These are phyloP conservation scores for Alectura lathami DNA, from an alignment of 2,113 vertebrate genomes.

Conservation along the genomic window DNA sequence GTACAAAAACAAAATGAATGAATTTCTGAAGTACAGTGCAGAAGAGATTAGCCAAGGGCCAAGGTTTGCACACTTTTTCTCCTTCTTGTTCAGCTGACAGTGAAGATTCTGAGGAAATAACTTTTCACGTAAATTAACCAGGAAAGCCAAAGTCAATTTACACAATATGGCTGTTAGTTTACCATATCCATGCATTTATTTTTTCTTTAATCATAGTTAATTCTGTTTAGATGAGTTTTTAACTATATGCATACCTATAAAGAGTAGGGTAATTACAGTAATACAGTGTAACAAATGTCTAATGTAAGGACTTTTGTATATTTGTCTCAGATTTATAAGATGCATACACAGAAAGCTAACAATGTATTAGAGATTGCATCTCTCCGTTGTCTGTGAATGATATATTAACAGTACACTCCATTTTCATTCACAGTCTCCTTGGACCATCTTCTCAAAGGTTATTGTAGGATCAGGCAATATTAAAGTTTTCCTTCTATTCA, in stretches of 20 bases:
- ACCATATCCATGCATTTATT: background rate
- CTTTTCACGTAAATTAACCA: slow-evolving; percentile 59
- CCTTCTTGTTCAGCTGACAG: background rate
- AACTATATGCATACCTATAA: background rate
- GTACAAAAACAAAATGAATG: background rate
- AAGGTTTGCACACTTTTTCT: background rate
- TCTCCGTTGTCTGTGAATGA: slow-evolving; percentile 33
- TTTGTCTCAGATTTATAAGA: slow-evolving; percentile 14
- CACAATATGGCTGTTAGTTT: slow-evolving; percentile 56
- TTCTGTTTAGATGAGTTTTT: slow-evolving; percentile 28
- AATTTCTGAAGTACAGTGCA: background rate
- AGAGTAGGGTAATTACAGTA: background rate
- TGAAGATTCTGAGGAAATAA: slow-evolving; percentile 56
- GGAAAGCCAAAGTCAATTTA: slow-evolving; percentile 60
- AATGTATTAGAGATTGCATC: slow-evolving; percentile 10
- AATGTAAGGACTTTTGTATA: background rate
- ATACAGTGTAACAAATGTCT: slow-evolving; percentile 26
- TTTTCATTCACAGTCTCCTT: slow-evolving; percentile 52
- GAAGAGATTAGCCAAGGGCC: background rate
- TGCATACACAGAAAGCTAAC: background rate
- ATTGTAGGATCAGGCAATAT: slow-evolving; percentile 48
- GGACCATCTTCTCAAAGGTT: slow-evolving; percentile 49
- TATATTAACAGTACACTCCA: slow-evolving; percentile 38
- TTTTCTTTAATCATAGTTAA: slow-evolving; percentile 50
- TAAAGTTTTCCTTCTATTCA: slow-evolving; percentile 43